Evolutionary conservation across 92 coral and sea anemone species (phyloP).

Genomic region (Phymanthus crucifer): DNA sequence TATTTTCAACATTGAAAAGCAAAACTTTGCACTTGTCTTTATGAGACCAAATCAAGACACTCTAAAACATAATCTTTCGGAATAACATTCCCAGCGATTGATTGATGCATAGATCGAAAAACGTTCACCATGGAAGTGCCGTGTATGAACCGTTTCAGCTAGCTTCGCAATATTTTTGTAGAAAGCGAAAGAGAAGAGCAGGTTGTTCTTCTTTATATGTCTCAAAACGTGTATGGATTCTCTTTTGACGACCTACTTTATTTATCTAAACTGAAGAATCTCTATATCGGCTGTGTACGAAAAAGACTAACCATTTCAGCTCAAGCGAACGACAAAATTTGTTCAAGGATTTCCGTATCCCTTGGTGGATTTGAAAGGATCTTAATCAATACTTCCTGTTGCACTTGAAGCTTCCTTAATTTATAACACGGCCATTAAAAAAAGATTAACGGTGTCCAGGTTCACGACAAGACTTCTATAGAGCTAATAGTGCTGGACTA

Average conservation of each 20-base stretch:
- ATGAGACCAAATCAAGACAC: background rate
- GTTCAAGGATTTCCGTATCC: background rate
- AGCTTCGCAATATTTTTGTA: background rate
- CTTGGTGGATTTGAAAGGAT: background rate
- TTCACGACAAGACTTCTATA: background rate
- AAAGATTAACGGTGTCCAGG: background rate
- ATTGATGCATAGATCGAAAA: too few species aligned
- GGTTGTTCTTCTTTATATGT: background rate
- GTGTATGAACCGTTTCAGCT: too few species aligned
- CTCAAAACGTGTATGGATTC: too few species aligned
- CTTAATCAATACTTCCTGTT: background rate
- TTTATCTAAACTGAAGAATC: background rate
- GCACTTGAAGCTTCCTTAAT: background rate
- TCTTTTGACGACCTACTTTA: background rate
- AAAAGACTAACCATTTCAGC: too few species aligned
- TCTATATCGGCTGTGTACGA: too few species aligned
- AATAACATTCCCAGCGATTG: too few species aligned
- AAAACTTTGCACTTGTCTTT: background rate
- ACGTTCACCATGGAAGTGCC: too few species aligned
- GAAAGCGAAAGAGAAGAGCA: background rate
- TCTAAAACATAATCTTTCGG: too few species aligned
- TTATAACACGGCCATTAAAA: background rate
- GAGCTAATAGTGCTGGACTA: background rate
- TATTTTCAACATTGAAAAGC: background rate
- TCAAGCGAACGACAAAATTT: background rate